These are phyloP conservation scores for Stegostoma tigrinum DNA, from an alignment of 2,113 vertebrate genomes.

Conservation along the genomic window DNA sequence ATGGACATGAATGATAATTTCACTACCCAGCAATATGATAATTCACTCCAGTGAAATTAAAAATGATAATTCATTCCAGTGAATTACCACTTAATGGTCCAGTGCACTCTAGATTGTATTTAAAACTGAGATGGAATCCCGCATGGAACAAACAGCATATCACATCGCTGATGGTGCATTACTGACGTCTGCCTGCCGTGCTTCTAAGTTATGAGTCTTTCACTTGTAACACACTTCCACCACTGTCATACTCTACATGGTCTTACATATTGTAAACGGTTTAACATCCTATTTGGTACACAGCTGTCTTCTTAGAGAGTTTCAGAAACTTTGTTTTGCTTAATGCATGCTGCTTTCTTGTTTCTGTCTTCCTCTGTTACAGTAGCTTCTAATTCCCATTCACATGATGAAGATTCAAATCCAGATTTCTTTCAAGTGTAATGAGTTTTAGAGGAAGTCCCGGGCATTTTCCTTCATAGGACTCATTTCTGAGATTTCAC, in stretches of 20 bases:
- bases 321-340: not conserved
- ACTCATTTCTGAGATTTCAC: too few species aligned
- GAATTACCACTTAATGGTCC: constrained; percentile 38
- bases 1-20: constrained; percentile 35
- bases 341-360: not conserved
- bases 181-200: constrained; percentile 12
- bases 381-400: not conserved
- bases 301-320: not conserved
- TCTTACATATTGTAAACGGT: not conserved
- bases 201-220: constrained; percentile 27
- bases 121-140: constrained; percentile 34
- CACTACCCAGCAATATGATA: constrained; percentile 32
- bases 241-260: not conserved
- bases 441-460: not conserved
- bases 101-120: constrained; percentile 28
- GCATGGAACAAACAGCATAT: constrained; percentile 37
- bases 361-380: not conserved
- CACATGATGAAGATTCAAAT: not conserved
- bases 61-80: constrained; percentile 37
- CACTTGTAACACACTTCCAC: constrained; percentile 27
- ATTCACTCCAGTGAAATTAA: constrained; percentile 38
- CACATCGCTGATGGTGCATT: constrained; percentile 34
- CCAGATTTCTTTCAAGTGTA: not conserved
- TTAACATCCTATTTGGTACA: constrained; percentile 4
- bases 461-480: not conserved